Evolutionary conservation across 2,113 vertebrate genomes (phyloP), one percentile per base, ranked within the genome.

Genomic region (Nematolebias whitei): DNA sequence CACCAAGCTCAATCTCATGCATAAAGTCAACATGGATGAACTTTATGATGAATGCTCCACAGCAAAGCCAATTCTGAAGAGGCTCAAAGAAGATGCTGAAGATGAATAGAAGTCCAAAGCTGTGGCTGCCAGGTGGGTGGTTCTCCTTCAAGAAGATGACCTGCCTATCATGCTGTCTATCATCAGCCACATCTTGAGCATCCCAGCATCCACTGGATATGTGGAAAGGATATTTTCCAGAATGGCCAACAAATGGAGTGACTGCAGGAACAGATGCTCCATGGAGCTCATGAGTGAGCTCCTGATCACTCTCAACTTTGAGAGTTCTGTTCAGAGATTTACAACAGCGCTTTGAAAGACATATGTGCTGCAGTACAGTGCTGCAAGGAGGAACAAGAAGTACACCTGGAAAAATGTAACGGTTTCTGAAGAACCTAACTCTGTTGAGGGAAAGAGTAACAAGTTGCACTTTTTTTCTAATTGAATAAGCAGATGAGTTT

Each of bases 261-360:
- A 54, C 51, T 19, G 29, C 51, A 54, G 51, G 51, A 54, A 12
- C 29, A 54, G 51, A 29, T 54, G 26, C 26, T 54, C 51, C 18
- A n/a, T 54, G 52, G 52, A 54, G 29, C 11, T 54, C 29, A 35
- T 35, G 52, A 54, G 52, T 16, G 23, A 51, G 19, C 47, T 48
- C 23, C 49, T 26, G 49, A 49, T 49, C 47, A 22, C 47, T 22
- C 19, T 29, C 26, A 49, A 22, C 47, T 49, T 49, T 23, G 19
- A 51, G 23, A 13, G 16, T 29, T 7, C 26, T 29, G 26, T 29
- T 29, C 22, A 24, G 22, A 1, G n/a, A n/a, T 51, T 51, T 23
- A 14, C 22, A 52, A 23, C 23, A 24, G 47, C 19, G 13, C 24
- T 52, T 52, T n/a, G 50, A 52, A 11, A 52, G 24, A 52, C 50